phyloP scores from a whole-genome alignment of 2,113 vertebrate species.

The Burhinus bistriatus region DNA sequence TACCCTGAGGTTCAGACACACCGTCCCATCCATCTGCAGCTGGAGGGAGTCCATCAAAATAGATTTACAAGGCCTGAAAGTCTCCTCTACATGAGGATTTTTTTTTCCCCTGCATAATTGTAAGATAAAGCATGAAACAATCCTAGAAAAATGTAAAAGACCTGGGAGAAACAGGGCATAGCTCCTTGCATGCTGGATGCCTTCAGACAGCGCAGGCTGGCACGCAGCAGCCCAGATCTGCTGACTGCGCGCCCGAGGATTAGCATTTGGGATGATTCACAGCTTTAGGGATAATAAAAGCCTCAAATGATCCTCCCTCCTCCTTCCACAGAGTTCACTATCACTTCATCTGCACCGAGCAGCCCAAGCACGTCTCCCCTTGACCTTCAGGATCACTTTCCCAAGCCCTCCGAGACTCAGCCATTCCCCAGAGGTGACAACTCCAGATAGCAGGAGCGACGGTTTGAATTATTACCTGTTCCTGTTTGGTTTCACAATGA shows the following conservation, averaged over 20 bases:
- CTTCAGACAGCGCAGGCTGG: not conserved
- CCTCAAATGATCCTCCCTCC: not conserved
- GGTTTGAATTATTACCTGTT: conserved; percentile 41
- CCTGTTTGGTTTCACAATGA: conserved; percentile 5
- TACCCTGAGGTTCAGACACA: not conserved
- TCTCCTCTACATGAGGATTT: not conserved
- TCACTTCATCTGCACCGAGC: conserved; percentile 9
- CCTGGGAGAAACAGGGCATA: not conserved
- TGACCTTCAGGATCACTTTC: conserved; percentile 51
- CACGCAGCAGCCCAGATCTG: not conserved
- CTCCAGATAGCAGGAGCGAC: not conserved
- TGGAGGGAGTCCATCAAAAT: not conserved
- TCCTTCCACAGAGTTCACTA: conserved; percentile 17
- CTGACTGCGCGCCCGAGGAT: not conserved
- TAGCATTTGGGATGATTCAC: conserved; percentile 38
- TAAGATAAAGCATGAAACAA: not conserved
- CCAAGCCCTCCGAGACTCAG: not conserved
- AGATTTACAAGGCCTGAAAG: not conserved
- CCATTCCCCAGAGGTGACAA: not conserved
- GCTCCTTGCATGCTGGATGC: not conserved
- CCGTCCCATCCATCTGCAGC: not conserved
- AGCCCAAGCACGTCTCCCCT: conserved; percentile 6
- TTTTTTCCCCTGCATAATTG: not conserved
- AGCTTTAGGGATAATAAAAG: conserved; percentile 37
- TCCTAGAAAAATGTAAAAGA: not conserved